These are phyloP conservation scores for Danio albolineatus DNA, from an alignment of 2,797 vertebrate species.

Conservation along the genomic window DNA sequence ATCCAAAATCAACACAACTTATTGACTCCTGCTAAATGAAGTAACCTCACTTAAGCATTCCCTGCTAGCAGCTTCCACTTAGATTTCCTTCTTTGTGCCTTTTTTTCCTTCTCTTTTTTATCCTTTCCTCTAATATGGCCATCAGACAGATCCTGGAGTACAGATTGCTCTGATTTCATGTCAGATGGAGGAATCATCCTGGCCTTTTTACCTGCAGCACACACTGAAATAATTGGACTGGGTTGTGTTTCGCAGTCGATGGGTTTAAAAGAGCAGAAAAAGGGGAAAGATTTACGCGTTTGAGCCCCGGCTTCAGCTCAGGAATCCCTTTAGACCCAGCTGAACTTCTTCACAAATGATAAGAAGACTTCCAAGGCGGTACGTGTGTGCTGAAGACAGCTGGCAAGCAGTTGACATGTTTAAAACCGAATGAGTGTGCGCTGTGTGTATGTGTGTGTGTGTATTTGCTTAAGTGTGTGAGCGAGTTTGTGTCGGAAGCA, in stretches of 20 bases:
- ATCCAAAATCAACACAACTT: conserved; percentile 10
- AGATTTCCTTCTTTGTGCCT: neutral
- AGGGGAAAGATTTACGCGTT: conserved; percentile 42
- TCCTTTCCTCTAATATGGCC: neutral
- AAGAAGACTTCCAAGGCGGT: conserved; percentile 32
- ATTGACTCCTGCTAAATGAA: conserved; percentile 8
- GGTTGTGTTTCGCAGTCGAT: conserved; percentile 23
- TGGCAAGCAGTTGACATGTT: conserved; percentile 34
- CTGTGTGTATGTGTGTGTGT: conserved; percentile 27
- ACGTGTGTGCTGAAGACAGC: conserved; percentile 21
- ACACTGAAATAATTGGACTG: conserved; percentile 48
- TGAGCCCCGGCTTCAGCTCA: conserved; percentile 32
- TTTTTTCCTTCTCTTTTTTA: neutral
- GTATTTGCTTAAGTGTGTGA: conserved; percentile 10
- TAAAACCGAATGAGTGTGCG: conserved; percentile 16
- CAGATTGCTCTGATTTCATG: neutral
- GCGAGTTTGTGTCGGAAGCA: conserved; percentile 38
- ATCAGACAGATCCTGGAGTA: neutral
- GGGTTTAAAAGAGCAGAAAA: conserved; percentile 18
- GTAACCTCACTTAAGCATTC: neutral
- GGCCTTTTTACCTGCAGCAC: conserved; percentile 31
- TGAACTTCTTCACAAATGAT: conserved; percentile 35
- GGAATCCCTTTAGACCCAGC: conserved; percentile 44
- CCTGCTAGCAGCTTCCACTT: neutral
- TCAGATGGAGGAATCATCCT: conserved; percentile 25